phyloP scores from a whole-genome alignment of 2,888 invertebrate genomes.

The Ochropacha duplaris region DNA sequence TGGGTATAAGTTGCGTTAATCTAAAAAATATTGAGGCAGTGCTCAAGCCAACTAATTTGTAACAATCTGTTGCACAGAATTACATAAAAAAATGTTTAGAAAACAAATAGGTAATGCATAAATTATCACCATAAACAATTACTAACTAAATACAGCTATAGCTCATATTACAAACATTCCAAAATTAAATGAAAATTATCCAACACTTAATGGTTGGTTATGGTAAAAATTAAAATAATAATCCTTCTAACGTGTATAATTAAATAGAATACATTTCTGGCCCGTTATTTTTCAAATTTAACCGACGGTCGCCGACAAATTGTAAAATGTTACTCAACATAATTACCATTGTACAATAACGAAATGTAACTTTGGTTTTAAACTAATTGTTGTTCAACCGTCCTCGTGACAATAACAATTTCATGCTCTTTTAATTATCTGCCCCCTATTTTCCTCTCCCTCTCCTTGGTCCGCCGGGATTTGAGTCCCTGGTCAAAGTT shows the following conservation, averaged over 20 bases:
- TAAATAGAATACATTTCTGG: neutral
- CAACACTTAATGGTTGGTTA: no score
- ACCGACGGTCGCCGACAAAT: neutral
- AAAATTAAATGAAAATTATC: no score
- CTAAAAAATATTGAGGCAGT: no score
- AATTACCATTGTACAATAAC: slow-evolving; percentile 42
- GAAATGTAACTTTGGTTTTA: slow-evolving; percentile 42
- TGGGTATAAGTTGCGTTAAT: no score
- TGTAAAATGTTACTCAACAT: slow-evolving; percentile 19
- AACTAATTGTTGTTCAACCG: slow-evolving; percentile 48
- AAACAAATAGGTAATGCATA: no score
- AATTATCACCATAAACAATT: no score
- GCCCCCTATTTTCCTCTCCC: slow-evolving; percentile 34
- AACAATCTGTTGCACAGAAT: no score
- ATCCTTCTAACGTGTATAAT: neutral
- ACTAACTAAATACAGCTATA: no score
- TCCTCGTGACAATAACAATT: slow-evolving; percentile 44
- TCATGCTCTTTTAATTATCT: slow-evolving; percentile 50
- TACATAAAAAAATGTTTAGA: no score
- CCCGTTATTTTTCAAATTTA: neutral
- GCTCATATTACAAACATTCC: no score
- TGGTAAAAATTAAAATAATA: neutral
- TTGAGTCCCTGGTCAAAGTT: neutral
- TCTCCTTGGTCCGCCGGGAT: slow-evolving; percentile 9
- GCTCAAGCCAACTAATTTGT: no score